Conservation (phyloP, 1,140 invertebrate species). For the Fopius arisanus region DNA sequence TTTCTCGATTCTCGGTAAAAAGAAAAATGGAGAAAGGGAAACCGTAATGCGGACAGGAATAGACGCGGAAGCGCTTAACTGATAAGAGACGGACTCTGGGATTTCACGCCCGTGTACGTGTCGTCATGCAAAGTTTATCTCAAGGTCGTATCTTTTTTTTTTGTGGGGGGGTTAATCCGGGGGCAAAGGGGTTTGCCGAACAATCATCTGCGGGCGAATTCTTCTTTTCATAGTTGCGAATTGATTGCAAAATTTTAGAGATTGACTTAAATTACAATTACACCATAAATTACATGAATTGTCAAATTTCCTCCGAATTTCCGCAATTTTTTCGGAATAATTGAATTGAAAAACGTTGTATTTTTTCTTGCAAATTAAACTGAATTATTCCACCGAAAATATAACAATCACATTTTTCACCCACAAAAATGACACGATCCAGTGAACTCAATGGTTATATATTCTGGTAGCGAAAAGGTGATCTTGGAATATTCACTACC, state of each 20-base stretch:
- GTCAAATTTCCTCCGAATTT: neutral
- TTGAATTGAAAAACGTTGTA: too few relatives aligned
- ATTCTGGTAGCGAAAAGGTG: neutral
- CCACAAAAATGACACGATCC: neutral
- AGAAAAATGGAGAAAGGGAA: neutral
- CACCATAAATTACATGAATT: too few relatives aligned
- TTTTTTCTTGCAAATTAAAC: neutral
- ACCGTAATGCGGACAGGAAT: neutral
- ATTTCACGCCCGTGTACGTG: neutral
- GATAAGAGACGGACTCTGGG: neutral
- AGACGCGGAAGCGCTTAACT: neutral
- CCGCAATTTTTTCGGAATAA: neutral
- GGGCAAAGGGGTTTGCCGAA: neutral
- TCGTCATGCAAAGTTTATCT: neutral
- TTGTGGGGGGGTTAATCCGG: neutral
- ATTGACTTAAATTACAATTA: too few relatives aligned
- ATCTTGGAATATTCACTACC: constrained; percentile 28
- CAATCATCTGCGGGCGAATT: neutral
- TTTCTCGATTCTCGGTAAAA: too few relatives aligned
- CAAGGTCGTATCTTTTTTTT: neutral
- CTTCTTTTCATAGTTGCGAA: neutral
- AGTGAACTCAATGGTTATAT: neutral
- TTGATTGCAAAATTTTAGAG: neutral
- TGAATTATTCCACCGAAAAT: neutral
- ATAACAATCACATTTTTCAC: neutral